These are phyloP conservation scores for Lycodopsis pacificus DNA, from an alignment of 2,797 vertebrate species.

Conservation along the genomic window DNA sequence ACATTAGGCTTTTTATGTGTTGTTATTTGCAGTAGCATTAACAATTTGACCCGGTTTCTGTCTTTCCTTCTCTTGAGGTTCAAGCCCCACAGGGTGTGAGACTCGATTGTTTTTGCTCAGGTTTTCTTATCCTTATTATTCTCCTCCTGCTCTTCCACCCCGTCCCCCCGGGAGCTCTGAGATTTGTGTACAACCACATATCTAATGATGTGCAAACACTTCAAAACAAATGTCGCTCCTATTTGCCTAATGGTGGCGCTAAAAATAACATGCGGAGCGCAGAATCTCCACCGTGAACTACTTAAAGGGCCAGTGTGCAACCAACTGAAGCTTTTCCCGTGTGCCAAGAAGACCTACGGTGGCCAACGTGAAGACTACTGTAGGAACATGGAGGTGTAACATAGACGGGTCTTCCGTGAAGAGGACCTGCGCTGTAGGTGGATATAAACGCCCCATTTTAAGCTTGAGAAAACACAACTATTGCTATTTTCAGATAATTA, in stretches of 20 bases:
- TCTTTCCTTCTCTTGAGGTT: constrained; percentile 51
- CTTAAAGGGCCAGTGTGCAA: background rate
- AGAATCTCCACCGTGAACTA: background rate
- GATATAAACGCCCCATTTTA: too few species aligned
- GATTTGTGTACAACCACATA: constrained; percentile 37
- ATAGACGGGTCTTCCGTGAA: too few species aligned
- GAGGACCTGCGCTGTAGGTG: too few species aligned
- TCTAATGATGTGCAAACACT: constrained; percentile 58
- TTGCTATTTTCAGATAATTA: too few species aligned
- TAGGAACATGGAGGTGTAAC: too few species aligned
- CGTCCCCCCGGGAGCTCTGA: constrained; percentile 27
- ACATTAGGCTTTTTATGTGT: constrained; percentile 43
- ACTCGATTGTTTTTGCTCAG: constrained; percentile 52
- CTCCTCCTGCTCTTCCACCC: constrained; percentile 37
- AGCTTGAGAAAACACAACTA: too few species aligned
- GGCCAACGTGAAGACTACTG: background rate
- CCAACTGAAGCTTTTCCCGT: background rate
- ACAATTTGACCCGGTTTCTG: constrained; percentile 73
- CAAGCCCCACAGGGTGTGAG: constrained; percentile 26
- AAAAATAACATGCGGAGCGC: constrained; percentile 18
- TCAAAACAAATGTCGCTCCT: constrained; percentile 40
- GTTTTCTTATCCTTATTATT: constrained; percentile 68
- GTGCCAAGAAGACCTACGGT: background rate
- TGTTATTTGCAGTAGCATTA: constrained; percentile 72
- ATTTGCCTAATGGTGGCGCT: constrained; percentile 47